Evolutionary conservation across 2,888 invertebrate species (phyloP).

Genomic region (Heliconius erato): DNA sequence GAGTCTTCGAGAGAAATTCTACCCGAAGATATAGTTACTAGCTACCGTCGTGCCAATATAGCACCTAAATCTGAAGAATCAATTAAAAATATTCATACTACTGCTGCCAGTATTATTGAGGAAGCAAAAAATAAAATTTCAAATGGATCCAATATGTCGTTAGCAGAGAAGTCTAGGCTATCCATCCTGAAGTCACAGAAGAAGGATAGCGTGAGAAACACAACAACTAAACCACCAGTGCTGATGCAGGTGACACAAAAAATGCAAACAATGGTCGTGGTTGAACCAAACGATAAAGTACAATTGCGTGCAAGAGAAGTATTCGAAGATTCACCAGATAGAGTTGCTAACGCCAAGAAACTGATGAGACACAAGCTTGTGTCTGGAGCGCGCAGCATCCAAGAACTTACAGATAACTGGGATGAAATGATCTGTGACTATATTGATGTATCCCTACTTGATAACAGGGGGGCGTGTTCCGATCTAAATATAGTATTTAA

Average conservation of each 20-base stretch:
- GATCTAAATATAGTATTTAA: constrained; percentile 9
- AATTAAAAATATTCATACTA: constrained; percentile 10
- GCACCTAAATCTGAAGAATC: constrained; percentile 18
- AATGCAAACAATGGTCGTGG: constrained; percentile 71
- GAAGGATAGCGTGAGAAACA: constrained; percentile 63
- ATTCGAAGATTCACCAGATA: constrained; percentile 63
- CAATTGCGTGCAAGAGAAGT: constrained; percentile 61
- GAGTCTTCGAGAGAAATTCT: constrained; percentile 46
- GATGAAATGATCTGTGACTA: constrained; percentile 78
- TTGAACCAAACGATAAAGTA: constrained; percentile 64
- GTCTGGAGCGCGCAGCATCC: constrained; percentile 65
- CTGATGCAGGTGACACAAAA: constrained; percentile 69
- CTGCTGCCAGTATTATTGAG: constrained; percentile 8
- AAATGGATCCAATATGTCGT: constrained; percentile 58
- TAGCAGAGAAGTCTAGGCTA: constrained; percentile 74
- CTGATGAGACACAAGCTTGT: constrained; percentile 75
- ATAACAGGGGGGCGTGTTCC: constrained; percentile 44
- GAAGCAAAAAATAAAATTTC: constrained; percentile 5
- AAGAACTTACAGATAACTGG: constrained; percentile 77
- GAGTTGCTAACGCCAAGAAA: constrained; percentile 65
- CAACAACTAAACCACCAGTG: constrained; percentile 72
- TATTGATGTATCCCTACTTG: constrained; percentile 67
- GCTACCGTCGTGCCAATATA: constrained; percentile 53
- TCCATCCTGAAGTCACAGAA: constrained; percentile 74
- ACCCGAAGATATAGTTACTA: constrained; percentile 40